Evolutionary conservation across 1,140 invertebrate genomes (phyloP), one percentile per base, ranked within the genome.

Genomic region (Eufriesea mexicana): DNA sequence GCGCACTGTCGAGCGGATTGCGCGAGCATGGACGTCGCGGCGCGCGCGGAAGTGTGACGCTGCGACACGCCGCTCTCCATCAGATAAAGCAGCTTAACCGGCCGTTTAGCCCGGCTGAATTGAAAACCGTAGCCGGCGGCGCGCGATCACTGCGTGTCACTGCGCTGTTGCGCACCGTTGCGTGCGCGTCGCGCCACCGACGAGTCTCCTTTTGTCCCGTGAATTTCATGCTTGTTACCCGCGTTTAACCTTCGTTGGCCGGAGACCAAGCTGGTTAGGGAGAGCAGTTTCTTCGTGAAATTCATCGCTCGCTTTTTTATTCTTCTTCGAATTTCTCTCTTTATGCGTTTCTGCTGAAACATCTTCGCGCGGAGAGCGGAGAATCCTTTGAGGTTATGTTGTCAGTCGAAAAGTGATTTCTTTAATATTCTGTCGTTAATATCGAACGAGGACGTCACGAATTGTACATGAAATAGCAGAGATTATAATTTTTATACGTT

Each of bases 61-160:
- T n/a, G 67, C 67, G 86, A 72, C 67, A 73, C 76, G 75, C 66
- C 68, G 71, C n/a, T 23, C 18, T 23, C 47, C 74, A 84, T 87
- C 85, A 77, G 86, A 88, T 88, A 85, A 87, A 71, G 61, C 49
- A 35, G 59, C 73, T 80, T 87, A 84, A 84, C 77, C 57, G 82
- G 67, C 42, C 82, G 77, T 84, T 86, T 84, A 81, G 61, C 81
- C 42, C 59, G 61, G 20, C 5, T 4, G 62, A 67, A 79, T 72
- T 62, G 78, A 79, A 72, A 61, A 59, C 45, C 45, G 77, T 79
- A 28, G 18, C 67, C 14, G 5, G 20, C 35, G 12, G 57, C 76
- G 42, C 68, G 42, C 68, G 66, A 71, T 20, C 62, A 7, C 25
- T 7, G 64, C 25, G 70, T 49, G 47, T 72, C 70, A 35, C 51